A percentile compares a stretch with the other conserved stretches of the same genome.
These are phyloP conservation scores for Dicrurus megarhynchus DNA, from an alignment of 2,113 vertebrate genomes.

Conservation along the genomic window DNA sequence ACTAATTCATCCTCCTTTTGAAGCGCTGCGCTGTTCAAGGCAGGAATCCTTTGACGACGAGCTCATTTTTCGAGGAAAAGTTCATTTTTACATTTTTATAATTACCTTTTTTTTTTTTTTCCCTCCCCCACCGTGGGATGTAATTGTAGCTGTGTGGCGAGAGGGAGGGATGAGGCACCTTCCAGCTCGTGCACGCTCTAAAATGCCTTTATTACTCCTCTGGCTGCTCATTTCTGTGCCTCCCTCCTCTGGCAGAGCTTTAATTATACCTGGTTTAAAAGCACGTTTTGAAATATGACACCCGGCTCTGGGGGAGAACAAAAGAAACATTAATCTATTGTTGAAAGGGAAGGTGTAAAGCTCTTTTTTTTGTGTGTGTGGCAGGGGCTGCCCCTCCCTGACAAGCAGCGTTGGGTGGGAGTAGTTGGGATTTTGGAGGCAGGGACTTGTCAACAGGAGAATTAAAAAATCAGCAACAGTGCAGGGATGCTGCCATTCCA, in stretches of 20 bases:
- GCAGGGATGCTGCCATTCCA: not conserved
- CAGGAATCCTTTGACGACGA: slow-evolving; percentile 54
- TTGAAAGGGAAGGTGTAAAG: not conserved
- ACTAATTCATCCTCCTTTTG: slow-evolving; percentile 57
- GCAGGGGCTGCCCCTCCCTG: not conserved
- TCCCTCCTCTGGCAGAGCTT: slow-evolving; percentile 46
- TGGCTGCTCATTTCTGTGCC: slow-evolving; percentile 62
- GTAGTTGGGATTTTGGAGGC: not conserved
- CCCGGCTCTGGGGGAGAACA: slow-evolving; percentile 49
- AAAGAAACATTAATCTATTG: slow-evolving; percentile 67
- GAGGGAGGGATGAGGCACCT: not conserved
- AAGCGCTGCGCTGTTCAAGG: slow-evolving; percentile 29
- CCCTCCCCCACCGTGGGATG: not conserved
- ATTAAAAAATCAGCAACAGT: not conserved
- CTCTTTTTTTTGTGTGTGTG: not conserved
- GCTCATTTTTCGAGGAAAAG: slow-evolving; percentile 37
- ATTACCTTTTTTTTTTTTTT: not conserved
- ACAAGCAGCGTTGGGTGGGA: not conserved
- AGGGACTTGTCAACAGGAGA: not conserved
- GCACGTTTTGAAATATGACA: slow-evolving; percentile 67
- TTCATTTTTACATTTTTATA: slow-evolving; percentile 77
- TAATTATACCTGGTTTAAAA: slow-evolving; percentile 72
- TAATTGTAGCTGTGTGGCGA: slow-evolving; percentile 29
- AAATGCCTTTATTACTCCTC: slow-evolving; percentile 50
- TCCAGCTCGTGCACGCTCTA: slow-evolving; percentile 21